Evolutionary conservation across 2,888 invertebrate species (phyloP), one percentile per base, ranked within the genome.

Genomic region (Diloba caeruleocephala): DNA sequence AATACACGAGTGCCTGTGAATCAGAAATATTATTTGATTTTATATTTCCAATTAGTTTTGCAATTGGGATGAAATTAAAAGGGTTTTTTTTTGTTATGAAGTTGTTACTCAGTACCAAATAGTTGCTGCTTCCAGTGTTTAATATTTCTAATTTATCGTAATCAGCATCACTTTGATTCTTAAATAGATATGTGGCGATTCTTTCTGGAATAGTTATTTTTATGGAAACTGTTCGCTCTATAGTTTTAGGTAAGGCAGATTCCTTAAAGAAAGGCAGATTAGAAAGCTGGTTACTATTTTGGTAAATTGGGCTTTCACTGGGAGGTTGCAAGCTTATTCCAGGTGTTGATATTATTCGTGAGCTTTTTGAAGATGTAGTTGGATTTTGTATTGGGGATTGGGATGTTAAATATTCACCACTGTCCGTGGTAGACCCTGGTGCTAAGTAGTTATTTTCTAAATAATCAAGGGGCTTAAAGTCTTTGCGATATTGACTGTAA

Each of bases 1-100:
- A 90, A 73, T 89, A 89, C 78, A 91, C 90, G 81, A 92, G 74
- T 55, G 89, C 91, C 89, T 92, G 92, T 84, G 93, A 91, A 92
- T 88, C 79, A 82, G 92, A 92, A 88, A 90, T 72, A 13, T 69
- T 72, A 59, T 87, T 88, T 43, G 83, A 72, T 59, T 81, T 81
- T 82, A 89, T 87, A 82, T 84, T 83, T 55, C 79, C 79, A 21
- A 82, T 79, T 37, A 90, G 62, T 76, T 85, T 90, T 5, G 88
- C 91, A n/a, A 92, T 81, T 0, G 92, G 89, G 48, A 89, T 85
- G 43, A 87, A 84, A 49, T 74, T 85, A 9, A 81, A 76, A 10
- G 17, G 21, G 33, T 68, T 73, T 33, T 71, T 71, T 49, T 81
- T 79, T 7, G 74, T 61, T 5, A 79, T 37, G 36, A 77, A 58